Base-by-base conservation (phyloP, 2,113 vertebrate species). In the Halichoeres trimaculatus region DNA sequence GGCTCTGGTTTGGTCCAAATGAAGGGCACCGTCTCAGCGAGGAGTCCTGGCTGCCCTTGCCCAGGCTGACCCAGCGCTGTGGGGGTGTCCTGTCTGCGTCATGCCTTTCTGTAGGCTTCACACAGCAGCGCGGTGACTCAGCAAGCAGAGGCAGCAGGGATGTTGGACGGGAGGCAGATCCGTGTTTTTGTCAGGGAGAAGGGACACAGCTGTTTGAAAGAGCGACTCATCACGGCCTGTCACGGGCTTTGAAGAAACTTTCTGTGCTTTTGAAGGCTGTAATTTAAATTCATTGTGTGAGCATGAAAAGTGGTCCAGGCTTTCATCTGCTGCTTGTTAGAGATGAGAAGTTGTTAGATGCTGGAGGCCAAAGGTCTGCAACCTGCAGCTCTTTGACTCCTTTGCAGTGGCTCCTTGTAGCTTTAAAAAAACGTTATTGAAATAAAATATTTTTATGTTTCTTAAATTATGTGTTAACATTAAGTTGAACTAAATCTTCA, bases 51-150 rank as follows among this genome's bases (percentile, higher is more conserved):
- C 69, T 68, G 76, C 53, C 72, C 53, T 74, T 22, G 8, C 12
- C 48, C 59, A 8, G 38, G 67, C 73, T 41, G 54, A 68, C 73
- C 35, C 65, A 2, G 71, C 52, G 2, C 81, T 75, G 71, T 30
- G 35, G 68, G 74, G 73, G n/a, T 2, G 79, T 74, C 56, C 67
- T 61, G 67, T 57, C 6, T 88, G 87, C 59, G 70, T 89, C 86
- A 86, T 61, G 60, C 51, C 76, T 67, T 60, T 83, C 70, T 80
- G 68, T 7, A 66, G 83, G 60, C 80, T 55, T 58, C 67, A 43
- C 74, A 73, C 73, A 58, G 47, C 64, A 64, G 80, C 63, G 53
- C 4, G 51, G 59, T 92, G 90, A 92, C 78, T 93, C 91, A 88
- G 77, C 81, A 51, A 54, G 40, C 48, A 9, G 17, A 38, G 80